Evolutionary conservation across 2,888 invertebrate species (phyloP), one percentile per base, ranked within the genome.

Genomic region (Ormyrus nitidulus): DNA sequence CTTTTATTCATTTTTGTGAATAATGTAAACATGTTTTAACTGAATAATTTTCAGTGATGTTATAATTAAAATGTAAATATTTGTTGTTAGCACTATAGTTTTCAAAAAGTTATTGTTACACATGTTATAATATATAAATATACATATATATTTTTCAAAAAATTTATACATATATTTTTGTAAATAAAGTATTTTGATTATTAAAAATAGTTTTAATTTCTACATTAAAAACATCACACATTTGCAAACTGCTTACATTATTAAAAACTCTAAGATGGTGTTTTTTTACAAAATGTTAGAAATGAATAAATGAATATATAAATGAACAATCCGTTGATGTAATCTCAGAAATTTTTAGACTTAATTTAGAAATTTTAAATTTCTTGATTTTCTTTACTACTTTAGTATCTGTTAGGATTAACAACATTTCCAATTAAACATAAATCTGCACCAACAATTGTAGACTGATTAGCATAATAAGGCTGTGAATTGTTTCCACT

Each of bases 401-500:
- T 48, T 86, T 83, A 90, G 83, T 90, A 90, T 85, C 89, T 86
- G 85, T 85, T 90, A 77, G 86, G 87, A 75, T 81, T 81, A 5
- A 75, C 66, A 65, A 81, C 73, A 85, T 90, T 90, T 64, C 88
- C 85, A 72, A 90, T 85, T 69, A 89, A 80, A 81, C 89, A 90
- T 70, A 90, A 86, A 81, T 90, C 90, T n/a, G 88, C 86, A 46
- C 87, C 88, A 58, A 89, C 88, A 66, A 90, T 90, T 11, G 89
- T 87, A 0, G 90, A 89, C 78, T 90, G 90, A 86, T 90, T 90
- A 19, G 89, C 90, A 76, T 90, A 90, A 85, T 88, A 90, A 71
- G 90, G 90, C 81, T 89, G 89, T 6, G 87, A 85, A 69, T 86
- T 86, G 76, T 86, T 88, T 44, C 86, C 86, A 44, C 86, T 85